Percentiles rank a stretch among this genome's conserved stretches.
These are phyloP conservation scores for Cassiopea andromeda DNA, from an alignment of 30 jellyfish, hydroid and myxozoan species.

Conservation along the genomic window DNA sequence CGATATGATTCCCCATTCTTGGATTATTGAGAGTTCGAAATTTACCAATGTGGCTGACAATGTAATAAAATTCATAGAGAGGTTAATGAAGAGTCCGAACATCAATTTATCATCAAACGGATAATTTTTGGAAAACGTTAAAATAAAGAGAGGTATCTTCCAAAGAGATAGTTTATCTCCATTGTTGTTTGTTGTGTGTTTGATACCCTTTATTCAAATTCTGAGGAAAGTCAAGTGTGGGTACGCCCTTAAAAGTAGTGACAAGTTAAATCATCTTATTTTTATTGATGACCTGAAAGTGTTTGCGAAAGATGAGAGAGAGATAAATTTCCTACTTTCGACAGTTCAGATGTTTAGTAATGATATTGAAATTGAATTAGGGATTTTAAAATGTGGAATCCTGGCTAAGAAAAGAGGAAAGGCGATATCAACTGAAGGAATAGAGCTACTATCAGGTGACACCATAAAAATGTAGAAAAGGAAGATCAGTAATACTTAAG, in stretches of 20 bases:
- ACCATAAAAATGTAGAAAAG: not conserved
- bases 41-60: too few relatives aligned
- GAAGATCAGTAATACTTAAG: not conserved
- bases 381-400: slow-evolving; percentile 3
- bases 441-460: not conserved
- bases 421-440: slow-evolving; percentile 5
- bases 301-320: slow-evolving; percentile 7
- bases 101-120: not conserved
- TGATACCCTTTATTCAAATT: slow-evolving; percentile 33
- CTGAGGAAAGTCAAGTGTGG: slow-evolving; percentile 27
- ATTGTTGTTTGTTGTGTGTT: slow-evolving; percentile 18
- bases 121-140: slow-evolving; percentile 1
- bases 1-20: too few relatives aligned
- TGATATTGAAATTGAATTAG: slow-evolving; percentile 19
- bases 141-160: slow-evolving; percentile 22
- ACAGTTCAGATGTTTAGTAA: slow-evolving; percentile 17
- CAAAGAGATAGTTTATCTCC: slow-evolving; percentile 33
- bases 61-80: not conserved
- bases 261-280: slow-evolving; percentile 22
- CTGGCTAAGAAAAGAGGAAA: slow-evolving; percentile 33
- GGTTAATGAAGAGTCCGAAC: not conserved
- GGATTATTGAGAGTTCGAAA: too few relatives aligned
- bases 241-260: not conserved
- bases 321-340: slow-evolving; percentile 4
- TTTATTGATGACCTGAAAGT: slow-evolving; percentile 28